Base-by-base conservation (phyloP, 2,888 invertebrate species). In the Rotaria socialis region DNA sequence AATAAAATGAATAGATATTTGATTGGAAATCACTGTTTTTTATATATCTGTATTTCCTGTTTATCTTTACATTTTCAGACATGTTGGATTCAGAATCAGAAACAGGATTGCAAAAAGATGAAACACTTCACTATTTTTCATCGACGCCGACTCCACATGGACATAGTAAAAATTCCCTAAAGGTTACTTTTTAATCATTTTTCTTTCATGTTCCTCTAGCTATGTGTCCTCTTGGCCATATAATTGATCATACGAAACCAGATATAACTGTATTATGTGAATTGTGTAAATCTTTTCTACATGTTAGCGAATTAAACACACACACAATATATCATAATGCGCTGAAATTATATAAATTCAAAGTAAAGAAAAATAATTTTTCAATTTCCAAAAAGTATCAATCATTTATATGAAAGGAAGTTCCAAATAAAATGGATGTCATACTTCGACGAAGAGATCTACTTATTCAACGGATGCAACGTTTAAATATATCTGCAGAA, bases 201-300 rank as follows among this genome's bases (percentile, higher is more conserved):
- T 16, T 27, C 22, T 24, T 67, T 60, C 3, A 27, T 67, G 27
- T 4, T 35, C 1, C 5, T 19, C 14, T 67, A 67, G 67, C 16
- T 16, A 27, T 19, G 14, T 14, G 11, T 67, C 0, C 27, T 16
- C 35, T 27, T 35, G 27, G 14, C 10, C 35, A 35, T 35, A 67
- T 35, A 35, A 16, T 19, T 16, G 67, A 67, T 35, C 41, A 41
- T 11, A 27, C 56, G 11, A 87, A 86, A 74, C 55, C 43, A 41
- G 85, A 56, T 60, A 58, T 86, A 27, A 84, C 86, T 41, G 24
- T 86, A 35, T n/a, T 84, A 27, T 86, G 86, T 74, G 50, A 80
- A 27, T 16, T 27, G 80, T 86, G 86, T 84, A 58, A 60, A 27
- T 52, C 43, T 55, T 84, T 58, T 47, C 24, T 86, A 4, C 58